These are phyloP conservation scores for Avahi laniger DNA, from an alignment of 2,797 vertebrate species.

Conservation along the genomic window DNA sequence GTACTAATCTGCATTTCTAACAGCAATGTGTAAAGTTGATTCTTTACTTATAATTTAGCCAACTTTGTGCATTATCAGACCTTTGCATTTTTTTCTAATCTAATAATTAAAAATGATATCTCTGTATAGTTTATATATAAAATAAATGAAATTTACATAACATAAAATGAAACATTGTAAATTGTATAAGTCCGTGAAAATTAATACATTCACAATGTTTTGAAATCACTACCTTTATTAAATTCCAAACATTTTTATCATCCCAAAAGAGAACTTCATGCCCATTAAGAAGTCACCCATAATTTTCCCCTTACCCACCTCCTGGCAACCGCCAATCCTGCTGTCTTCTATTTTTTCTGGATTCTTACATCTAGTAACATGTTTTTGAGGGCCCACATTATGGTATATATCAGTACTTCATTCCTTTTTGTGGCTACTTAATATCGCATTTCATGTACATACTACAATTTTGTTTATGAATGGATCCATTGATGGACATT, in stretches of 20 bases:
- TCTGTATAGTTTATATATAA: not conserved
- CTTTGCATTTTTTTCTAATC: not conserved
- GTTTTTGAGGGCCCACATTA: not conserved
- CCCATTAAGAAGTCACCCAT: too few relatives aligned
- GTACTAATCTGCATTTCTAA: not conserved
- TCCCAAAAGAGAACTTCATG: not conserved
- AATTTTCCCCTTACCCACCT: not conserved
- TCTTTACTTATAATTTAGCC: not conserved
- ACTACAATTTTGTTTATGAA: not conserved
- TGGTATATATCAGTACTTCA: not conserved
- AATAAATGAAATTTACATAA: not conserved
- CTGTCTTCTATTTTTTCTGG: not conserved
- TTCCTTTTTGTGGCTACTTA: not conserved
- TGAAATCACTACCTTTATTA: not conserved
- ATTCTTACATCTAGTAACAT: not conserved
- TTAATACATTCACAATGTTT: not conserved
- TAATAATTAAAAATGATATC: not conserved
- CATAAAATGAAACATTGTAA: not conserved
- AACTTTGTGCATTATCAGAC: not conserved
- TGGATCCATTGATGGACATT: not conserved
- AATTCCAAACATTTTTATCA: not conserved
- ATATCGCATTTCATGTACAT: not conserved
- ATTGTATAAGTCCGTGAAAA: not conserved
- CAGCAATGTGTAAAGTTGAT: not conserved
- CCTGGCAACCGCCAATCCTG: not conserved